Evolutionary conservation across 1,140 invertebrate genomes (phyloP).

Genomic region (Bombus haemorrhoidalis): DNA sequence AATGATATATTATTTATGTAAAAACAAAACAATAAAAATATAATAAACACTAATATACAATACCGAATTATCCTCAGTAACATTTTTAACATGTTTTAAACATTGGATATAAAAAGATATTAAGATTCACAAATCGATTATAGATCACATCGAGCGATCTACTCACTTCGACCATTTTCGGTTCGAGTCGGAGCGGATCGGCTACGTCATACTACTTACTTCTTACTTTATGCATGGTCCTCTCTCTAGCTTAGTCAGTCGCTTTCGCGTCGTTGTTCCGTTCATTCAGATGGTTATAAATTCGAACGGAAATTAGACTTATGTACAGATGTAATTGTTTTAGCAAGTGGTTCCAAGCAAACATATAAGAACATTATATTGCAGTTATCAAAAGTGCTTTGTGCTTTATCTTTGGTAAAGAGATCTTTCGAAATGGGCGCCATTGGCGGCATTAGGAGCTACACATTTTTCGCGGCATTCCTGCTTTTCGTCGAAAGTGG

Average conservation of each 20-base stretch:
- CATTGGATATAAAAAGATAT: neutral
- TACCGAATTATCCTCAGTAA: neutral
- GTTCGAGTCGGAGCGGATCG: neutral
- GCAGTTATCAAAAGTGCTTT: neutral
- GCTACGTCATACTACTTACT: neutral
- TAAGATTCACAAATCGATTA: neutral
- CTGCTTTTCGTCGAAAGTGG: constrained; percentile 57
- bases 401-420: neutral
- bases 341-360: neutral
- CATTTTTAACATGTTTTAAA: neutral
- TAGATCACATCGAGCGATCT: constrained; percentile 10
- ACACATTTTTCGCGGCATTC: constrained; percentile 42
- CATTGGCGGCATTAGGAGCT: constrained; percentile 1
- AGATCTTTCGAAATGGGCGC: constrained; percentile 50
- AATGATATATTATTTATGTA: constrained; percentile 21
- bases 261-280: constrained; percentile 17
- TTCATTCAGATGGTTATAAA: neutral
- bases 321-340: neutral
- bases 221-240: neutral
- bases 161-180: constrained; percentile 21
- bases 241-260: constrained; percentile 7
- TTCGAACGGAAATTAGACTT: neutral
- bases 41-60: constrained; percentile 25
- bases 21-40: neutral
- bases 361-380: neutral